These are phyloP conservation scores for Dryobota labecula DNA, from an alignment of 2,888 invertebrate species.

Conservation along the genomic window DNA sequence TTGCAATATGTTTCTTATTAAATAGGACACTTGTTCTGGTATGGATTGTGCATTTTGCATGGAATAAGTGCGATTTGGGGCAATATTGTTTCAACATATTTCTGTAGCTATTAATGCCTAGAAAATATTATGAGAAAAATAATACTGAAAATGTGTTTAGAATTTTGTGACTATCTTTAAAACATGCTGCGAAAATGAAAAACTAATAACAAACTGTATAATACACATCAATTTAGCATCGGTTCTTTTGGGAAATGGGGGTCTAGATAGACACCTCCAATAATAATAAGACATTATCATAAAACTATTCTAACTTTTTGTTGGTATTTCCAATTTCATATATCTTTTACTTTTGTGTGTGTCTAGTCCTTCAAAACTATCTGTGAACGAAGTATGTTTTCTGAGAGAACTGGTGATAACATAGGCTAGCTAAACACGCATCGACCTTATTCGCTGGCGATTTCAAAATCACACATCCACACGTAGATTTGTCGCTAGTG, in stretches of 20 bases:
- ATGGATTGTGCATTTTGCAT: slow-evolving; percentile 32
- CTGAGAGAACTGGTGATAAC: slow-evolving; percentile 43
- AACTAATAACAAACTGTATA: slow-evolving; percentile 54
- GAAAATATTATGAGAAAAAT: slow-evolving; percentile 1
- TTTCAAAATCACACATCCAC: background rate
- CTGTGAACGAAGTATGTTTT: slow-evolving; percentile 45
- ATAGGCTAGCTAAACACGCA: background rate
- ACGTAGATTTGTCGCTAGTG: background rate
- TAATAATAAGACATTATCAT: background rate
- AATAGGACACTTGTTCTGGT: slow-evolving; percentile 1
- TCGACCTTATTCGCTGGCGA: background rate
- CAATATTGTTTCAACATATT: slow-evolving; percentile 18
- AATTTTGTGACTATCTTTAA: slow-evolving; percentile 49
- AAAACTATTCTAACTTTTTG: slow-evolving; percentile 3
- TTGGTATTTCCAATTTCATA: background rate
- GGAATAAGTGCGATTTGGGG: background rate
- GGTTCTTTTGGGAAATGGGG: slow-evolving; percentile 44
- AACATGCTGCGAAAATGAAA: slow-evolving; percentile 17
- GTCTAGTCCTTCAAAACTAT: slow-evolving; percentile 32
- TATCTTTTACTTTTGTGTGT: slow-evolving; percentile 10
- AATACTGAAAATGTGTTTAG: slow-evolving; percentile 24
- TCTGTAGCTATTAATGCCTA: slow-evolving; percentile 28
- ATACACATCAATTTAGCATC: slow-evolving; percentile 48
- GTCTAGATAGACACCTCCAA: slow-evolving; percentile 2
- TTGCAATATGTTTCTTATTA: slow-evolving; percentile 5